phyloP scores from a whole-genome alignment of 2,797 vertebrate species.

The Euthynnus affinis region DNA sequence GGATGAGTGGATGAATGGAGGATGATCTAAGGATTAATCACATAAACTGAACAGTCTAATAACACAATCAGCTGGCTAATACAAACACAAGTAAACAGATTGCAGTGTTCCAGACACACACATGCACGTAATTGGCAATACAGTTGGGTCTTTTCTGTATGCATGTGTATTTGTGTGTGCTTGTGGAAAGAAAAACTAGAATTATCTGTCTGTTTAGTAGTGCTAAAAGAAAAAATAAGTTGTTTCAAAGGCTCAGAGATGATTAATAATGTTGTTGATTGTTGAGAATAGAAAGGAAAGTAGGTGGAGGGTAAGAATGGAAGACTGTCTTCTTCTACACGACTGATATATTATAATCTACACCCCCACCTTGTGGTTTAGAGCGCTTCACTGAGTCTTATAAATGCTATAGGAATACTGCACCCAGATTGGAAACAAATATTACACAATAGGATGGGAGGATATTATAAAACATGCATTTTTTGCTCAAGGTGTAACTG shows the following conservation, averaged over 20 bases:
- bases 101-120: slow-evolving; percentile 29
- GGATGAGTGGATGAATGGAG: slow-evolving; percentile 81
- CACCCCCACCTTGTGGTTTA: slow-evolving; percentile 78
- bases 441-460: slow-evolving; percentile 6
- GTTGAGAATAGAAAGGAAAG: slow-evolving; percentile 36
- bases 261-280: slow-evolving; percentile 35
- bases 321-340: slow-evolving; percentile 63
- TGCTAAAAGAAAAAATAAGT: slow-evolving; percentile 16
- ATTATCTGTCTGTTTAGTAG: slow-evolving; percentile 24
- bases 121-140: neutral
- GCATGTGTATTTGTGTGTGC: neutral
- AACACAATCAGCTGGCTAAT: slow-evolving; percentile 78
- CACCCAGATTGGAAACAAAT: slow-evolving; percentile 11
- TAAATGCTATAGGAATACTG: slow-evolving; percentile 40
- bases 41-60: slow-evolving; percentile 83
- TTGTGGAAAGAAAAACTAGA: slow-evolving; percentile 39
- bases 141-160: neutral
- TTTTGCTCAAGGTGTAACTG: no score
- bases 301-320: slow-evolving; percentile 49
- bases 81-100: slow-evolving; percentile 72
- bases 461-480: slow-evolving; percentile 21
- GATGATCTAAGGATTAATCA: slow-evolving; percentile 87
- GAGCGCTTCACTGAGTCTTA: slow-evolving; percentile 47
- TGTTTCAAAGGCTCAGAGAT: slow-evolving; percentile 37
- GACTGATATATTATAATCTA: slow-evolving; percentile 71